phyloP scores from a whole-genome alignment of 2,888 invertebrate genomes.

The Sylvicola cinctus region DNA sequence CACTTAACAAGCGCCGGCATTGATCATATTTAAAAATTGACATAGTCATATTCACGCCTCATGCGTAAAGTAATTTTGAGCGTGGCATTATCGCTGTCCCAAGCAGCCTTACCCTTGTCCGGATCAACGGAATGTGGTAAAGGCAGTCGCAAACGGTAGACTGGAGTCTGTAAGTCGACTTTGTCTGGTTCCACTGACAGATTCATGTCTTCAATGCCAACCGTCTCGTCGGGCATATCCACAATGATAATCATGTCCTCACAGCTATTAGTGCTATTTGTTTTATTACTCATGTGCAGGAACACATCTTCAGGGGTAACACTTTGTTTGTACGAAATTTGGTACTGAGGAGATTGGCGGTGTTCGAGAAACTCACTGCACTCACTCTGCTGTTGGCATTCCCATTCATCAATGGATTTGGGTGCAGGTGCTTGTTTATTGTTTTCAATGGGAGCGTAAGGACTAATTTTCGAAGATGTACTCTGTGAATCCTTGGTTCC shows the following conservation, averaged over 20 bases:
- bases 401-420: constrained; percentile 20
- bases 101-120: constrained; percentile 60
- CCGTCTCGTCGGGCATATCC: constrained; percentile 50
- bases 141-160: constrained; percentile 48
- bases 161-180: constrained; percentile 39
- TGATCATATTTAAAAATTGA: constrained; percentile 53
- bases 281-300: constrained; percentile 65
- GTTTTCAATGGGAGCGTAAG: too few relatives aligned
- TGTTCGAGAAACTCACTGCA: constrained; percentile 35
- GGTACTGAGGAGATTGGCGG: constrained; percentile 48
- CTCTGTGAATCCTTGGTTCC: not conserved
- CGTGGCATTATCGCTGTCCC: constrained; percentile 42
- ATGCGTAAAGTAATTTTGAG: constrained; percentile 52
- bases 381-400: constrained; percentile 28
- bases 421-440: constrained; percentile 1
- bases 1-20: too few relatives aligned
- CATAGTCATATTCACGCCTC: constrained; percentile 60
- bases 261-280: constrained; percentile 58
- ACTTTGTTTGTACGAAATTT: constrained; percentile 65
- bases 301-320: constrained; percentile 72
- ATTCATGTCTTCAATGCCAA: constrained; percentile 43
- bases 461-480: too few relatives aligned
- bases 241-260: constrained; percentile 70
- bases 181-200: constrained; percentile 40
- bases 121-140: constrained; percentile 68